A percentile compares a stretch with the other conserved stretches of the same genome.
phyloP scores from a whole-genome alignment of 2,797 vertebrate genomes.

The Anabacerthia variegaticeps region DNA sequence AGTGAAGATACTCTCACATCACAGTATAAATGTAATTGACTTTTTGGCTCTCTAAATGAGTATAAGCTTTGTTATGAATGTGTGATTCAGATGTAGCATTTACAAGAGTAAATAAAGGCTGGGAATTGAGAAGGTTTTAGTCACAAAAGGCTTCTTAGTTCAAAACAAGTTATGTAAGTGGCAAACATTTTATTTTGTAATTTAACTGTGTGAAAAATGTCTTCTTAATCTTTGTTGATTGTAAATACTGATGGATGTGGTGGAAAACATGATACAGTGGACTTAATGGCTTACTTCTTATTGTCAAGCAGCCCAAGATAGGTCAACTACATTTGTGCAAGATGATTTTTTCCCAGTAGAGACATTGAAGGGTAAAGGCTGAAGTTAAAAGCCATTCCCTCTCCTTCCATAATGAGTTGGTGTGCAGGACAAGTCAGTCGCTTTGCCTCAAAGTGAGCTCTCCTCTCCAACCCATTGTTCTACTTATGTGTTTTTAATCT shows the following conservation, averaged over 20 bases:
- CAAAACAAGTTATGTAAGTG: not conserved
- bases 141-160: not conserved
- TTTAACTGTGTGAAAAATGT: constrained; percentile 19
- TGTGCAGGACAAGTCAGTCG: not conserved
- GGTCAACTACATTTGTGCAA: not conserved
- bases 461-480: not conserved
- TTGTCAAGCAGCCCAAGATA: not conserved
- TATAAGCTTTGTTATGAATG: not conserved
- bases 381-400: not conserved
- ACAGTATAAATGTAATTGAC: not conserved
- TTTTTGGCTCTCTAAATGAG: not conserved
- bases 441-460: not conserved
- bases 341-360: not conserved
- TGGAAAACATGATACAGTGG: constrained; percentile 46
- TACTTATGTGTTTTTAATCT: not conserved
- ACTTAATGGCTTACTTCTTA: not conserved
- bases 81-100: not conserved
- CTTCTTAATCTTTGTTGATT: constrained; percentile 23
- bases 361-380: not conserved
- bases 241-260: constrained; percentile 63
- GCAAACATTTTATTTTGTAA: not conserved
- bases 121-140: not conserved
- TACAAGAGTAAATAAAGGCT: not conserved
- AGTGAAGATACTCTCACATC: not conserved
- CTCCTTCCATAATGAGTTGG: not conserved